Base-by-base conservation (phyloP, 1,140 invertebrate species). In the Galendromus occidentalis region DNA sequence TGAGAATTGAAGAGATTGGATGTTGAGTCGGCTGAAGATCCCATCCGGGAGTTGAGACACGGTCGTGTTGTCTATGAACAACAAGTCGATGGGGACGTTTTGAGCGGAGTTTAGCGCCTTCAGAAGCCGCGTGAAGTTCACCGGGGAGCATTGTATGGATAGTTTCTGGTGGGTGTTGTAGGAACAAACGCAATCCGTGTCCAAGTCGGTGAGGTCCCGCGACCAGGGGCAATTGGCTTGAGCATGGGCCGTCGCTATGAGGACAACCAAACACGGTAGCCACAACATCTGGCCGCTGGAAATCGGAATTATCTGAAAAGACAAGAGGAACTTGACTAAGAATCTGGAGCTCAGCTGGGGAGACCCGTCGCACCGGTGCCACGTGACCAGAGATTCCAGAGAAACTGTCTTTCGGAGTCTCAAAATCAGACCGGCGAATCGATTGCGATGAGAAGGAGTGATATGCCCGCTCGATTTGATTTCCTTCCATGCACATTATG, bases 21-120 rank as follows among this genome's bases (percentile, higher is more conserved):
- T 82, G 70, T 81, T 82, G n/a, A 93, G 74, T 64, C 84, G 82
- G 12, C 77, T 74, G 69, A 94, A 85, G 22, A 85, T 81, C 42
- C 81, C 79, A 69, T 87, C 81, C 14, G 69, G 66, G 17, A 89
- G 75, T 44, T 76, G 77, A 1, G 68, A 59, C 29, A 91, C 82
- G 1, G 85, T 85, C 22, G 86, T 86, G 75, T 91, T 91, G 74
- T 90, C 89, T 12, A 94, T 80, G 72, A 91, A 91, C 18, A 94
- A 80, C 44, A 92, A 76, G 74, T 92, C 89, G 51, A 92, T 77
- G 0, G 82, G 77, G n/a, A 73, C 65, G 79, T 81, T 70, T 25
- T 67, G 81, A 77, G 64, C 79, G 76, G 82, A 75, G 9, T 51
- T 63, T 82, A 92, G 77, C 0, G 85, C 84, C 64, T 80, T 76